These are phyloP conservation scores for Eulacestoma nigropectus DNA, from an alignment of 2,113 vertebrate genomes.

Conservation along the genomic window DNA sequence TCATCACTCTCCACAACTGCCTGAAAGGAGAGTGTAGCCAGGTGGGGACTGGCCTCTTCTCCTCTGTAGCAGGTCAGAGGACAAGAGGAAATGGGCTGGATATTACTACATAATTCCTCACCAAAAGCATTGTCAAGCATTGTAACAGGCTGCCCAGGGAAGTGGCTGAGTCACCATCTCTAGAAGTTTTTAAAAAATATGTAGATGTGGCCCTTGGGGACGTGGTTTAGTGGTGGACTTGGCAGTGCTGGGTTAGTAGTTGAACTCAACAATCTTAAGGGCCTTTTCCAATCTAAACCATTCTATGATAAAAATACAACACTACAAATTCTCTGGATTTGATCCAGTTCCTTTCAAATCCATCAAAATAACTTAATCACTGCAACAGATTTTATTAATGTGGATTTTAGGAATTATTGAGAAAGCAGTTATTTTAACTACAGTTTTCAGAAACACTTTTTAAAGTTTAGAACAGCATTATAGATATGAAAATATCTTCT, in stretches of 20 bases:
- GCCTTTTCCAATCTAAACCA: background rate
- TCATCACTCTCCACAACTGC: rapidly evolving
- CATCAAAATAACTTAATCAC: background rate
- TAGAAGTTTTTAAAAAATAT: background rate
- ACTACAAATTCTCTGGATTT: background rate
- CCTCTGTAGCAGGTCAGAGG: background rate
- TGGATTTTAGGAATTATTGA: background rate
- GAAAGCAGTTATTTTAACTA: background rate
- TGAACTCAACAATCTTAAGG: background rate
- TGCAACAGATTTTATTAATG: background rate
- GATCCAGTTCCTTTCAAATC: background rate
- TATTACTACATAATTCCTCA: background rate
- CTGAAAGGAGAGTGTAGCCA: rapidly evolving
- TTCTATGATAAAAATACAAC: background rate
- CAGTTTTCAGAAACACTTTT: background rate
- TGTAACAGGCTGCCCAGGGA: background rate
- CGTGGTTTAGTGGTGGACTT: background rate
- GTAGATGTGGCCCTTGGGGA: background rate
- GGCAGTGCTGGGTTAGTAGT: background rate
- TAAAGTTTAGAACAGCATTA: background rate
- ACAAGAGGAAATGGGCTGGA: background rate
- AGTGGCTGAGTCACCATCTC: background rate
- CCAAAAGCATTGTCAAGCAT: background rate
- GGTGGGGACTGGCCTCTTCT: background rate
- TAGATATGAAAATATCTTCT: background rate